A percentile compares a stretch with the other conserved stretches of the same genome.
These are phyloP conservation scores for Macrostomum cliftonense DNA, from an alignment of 2,888 invertebrate species.

Conservation along the genomic window DNA sequence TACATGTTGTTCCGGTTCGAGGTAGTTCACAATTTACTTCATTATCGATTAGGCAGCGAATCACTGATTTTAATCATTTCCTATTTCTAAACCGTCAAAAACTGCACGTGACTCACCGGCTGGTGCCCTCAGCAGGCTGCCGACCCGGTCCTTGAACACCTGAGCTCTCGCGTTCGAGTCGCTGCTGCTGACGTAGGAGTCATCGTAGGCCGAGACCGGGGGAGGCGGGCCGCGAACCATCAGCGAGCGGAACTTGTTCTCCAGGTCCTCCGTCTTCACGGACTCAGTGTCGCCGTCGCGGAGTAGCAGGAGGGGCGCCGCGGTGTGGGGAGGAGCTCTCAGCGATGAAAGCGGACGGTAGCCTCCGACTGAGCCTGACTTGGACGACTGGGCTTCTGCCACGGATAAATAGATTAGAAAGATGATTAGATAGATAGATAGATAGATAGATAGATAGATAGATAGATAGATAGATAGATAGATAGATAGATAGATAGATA, in stretches of 20 bases:
- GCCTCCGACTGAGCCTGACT: not conserved
- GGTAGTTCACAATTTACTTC: too few relatives aligned
- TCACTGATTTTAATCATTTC: too few relatives aligned
- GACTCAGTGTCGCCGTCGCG: conserved; percentile 17
- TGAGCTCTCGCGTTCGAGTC: not conserved
- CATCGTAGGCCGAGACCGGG: conserved; percentile 1
- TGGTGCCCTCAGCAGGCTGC: not conserved
- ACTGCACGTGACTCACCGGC: not conserved
- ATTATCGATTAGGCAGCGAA: too few relatives aligned
- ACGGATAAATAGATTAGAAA: too few relatives aligned
- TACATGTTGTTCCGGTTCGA: too few relatives aligned
- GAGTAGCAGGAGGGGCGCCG: not conserved
- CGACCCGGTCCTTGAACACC: not conserved
- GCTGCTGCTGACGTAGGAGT: not conserved
- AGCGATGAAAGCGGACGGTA: not conserved
- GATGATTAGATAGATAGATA: too few relatives aligned
- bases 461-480: too few relatives aligned
- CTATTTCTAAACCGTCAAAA: not conserved
- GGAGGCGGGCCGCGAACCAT: conserved; percentile 10
- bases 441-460: too few relatives aligned
- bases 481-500: too few relatives aligned
- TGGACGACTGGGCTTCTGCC: not conserved
- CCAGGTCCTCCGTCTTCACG: conserved; percentile 21
- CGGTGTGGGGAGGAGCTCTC: not conserved
- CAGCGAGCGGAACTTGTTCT: conserved; percentile 16